Percentiles rank a stretch among this genome's conserved stretches.
Conservation (phyloP, 2,113 vertebrate genomes). For the Actinemys pallida region DNA sequence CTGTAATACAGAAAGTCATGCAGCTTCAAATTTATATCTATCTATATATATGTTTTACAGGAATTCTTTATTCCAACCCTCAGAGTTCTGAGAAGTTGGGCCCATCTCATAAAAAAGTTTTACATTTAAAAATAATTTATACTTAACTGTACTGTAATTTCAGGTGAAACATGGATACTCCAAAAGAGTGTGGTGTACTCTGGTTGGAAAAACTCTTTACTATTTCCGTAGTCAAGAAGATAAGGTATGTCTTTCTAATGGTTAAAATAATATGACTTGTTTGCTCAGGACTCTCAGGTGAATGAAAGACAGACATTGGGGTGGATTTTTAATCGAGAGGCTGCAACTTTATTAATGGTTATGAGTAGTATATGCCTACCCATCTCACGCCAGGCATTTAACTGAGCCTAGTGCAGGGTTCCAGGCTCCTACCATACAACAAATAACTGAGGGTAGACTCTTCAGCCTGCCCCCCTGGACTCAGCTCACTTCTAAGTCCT, state of each 20-base stretch:
- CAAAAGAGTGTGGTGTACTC: constrained; percentile 94
- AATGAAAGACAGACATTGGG: not conserved
- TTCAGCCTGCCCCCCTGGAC: not conserved
- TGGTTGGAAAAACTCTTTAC: constrained; percentile 92
- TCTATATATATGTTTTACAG: not conserved
- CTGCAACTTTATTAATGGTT: not conserved
- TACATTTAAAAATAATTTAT: not conserved
- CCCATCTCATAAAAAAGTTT: not conserved
- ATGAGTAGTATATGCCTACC: not conserved
- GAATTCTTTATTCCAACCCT: not conserved
- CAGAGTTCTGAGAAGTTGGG: not conserved
- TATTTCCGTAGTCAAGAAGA: constrained; percentile 97
- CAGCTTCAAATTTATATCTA: not conserved
- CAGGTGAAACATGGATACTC: constrained; percentile 98
- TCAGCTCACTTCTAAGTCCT: not conserved
- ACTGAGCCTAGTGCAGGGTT: not conserved
- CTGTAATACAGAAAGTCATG: fast-evolving
- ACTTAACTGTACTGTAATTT: constrained; percentile 60
- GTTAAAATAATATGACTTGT: not conserved
- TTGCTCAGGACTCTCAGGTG: not conserved
- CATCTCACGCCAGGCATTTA: not conserved
- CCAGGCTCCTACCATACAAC: not conserved
- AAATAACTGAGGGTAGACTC: not conserved
- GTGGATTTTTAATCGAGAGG: not conserved
- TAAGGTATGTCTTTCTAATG: constrained; percentile 84